These are phyloP conservation scores for Dorcus parallelipipedus DNA, from an alignment of 2,888 invertebrate species.

Conservation along the genomic window DNA sequence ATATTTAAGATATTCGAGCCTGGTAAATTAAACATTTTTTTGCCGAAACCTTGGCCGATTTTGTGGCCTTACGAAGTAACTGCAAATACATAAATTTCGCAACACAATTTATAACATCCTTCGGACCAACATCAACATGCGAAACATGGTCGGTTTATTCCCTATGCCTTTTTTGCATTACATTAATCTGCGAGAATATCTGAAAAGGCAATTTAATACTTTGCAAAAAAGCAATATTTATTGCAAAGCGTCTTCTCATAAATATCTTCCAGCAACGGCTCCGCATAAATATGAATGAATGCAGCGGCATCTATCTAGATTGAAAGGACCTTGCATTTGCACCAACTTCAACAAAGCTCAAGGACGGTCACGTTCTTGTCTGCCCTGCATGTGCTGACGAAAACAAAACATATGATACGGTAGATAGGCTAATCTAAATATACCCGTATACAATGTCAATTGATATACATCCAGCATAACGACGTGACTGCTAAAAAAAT, in stretches of 20 bases:
- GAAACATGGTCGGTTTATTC: no score
- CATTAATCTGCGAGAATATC: no score
- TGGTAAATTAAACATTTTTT: no score
- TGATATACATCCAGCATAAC: not conserved
- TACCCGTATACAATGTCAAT: not conserved
- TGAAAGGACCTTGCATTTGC: slow-evolving; percentile 3
- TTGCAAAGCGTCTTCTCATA: not conserved
- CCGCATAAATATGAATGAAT: slow-evolving; percentile 1
- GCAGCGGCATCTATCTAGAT: not conserved
- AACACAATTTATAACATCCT: no score
- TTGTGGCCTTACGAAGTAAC: no score
- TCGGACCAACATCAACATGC: no score
- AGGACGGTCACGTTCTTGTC: slow-evolving; percentile 18
- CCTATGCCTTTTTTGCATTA: no score
- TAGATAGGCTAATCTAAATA: not conserved
- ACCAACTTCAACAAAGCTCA: slow-evolving; percentile 5
- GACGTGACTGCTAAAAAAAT: not conserved
- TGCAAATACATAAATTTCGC: no score
- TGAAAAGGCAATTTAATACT: no score
- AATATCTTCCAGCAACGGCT: not conserved
- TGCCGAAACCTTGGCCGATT: no score
- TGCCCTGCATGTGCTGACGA: slow-evolving; percentile 8
- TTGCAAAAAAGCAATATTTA: not conserved
- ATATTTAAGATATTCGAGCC: no score
- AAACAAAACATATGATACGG: slow-evolving; percentile 1